Percentiles rank a stretch among this genome's conserved stretches.
Conservation (phyloP, 2,888 invertebrate genomes). For the Scelioninae gen. 1 region DNA sequence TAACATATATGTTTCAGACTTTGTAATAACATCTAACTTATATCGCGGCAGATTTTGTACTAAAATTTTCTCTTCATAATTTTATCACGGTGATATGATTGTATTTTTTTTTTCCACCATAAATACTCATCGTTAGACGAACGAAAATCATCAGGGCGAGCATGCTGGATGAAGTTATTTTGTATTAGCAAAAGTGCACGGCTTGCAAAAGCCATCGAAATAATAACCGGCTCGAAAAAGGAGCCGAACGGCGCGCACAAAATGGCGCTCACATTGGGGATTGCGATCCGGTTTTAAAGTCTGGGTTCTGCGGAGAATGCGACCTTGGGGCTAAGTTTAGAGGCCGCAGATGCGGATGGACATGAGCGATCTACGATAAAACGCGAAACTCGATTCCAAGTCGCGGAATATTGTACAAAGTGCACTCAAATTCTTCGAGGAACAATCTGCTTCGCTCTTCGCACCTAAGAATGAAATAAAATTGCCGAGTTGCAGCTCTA, state of each 20-base stretch:
- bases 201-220: constrained; percentile 43
- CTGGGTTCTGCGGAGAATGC: constrained; percentile 69
- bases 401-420: constrained; percentile 44
- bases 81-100: not conserved
- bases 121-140: constrained; percentile 17
- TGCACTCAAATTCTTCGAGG: constrained; percentile 41
- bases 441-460: constrained; percentile 35
- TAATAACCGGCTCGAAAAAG: constrained; percentile 59
- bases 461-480: constrained; percentile 55
- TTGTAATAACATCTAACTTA: too few species aligned
- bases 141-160: constrained; percentile 14
- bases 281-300: constrained; percentile 73
- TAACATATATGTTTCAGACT: too few species aligned
- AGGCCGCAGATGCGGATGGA: constrained; percentile 68
- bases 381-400: constrained; percentile 57
- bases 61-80: constrained; percentile 10
- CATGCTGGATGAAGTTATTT: constrained; percentile 39
- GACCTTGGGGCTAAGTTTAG: constrained; percentile 73
- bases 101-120: constrained; percentile 2
- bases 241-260: constrained; percentile 50
- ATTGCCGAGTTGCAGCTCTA: constrained; percentile 31
- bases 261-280: constrained; percentile 70
- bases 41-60: not conserved
- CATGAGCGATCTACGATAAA: constrained; percentile 62
- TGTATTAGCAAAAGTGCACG: constrained; percentile 25